These are phyloP conservation scores for Ictidomys tridecemlineatus DNA, from an alignment of 2,113 vertebrate species.

Conservation along the genomic window DNA sequence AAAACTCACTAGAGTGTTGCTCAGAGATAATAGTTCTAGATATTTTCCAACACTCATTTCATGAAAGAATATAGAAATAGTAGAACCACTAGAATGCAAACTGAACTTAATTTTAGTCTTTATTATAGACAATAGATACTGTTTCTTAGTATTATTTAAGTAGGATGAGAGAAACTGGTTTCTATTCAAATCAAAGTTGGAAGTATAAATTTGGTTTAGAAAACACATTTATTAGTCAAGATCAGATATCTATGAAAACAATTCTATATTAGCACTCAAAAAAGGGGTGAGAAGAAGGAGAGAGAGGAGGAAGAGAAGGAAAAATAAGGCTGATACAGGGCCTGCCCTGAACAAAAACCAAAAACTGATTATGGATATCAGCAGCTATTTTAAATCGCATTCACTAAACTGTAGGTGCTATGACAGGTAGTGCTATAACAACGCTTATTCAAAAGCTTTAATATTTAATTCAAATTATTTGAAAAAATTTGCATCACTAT, in stretches of 20 bases:
- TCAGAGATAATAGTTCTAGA: background rate
- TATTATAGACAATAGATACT: background rate
- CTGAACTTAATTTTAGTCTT: background rate
- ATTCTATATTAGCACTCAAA: background rate
- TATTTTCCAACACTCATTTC: background rate
- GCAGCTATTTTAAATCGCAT: background rate
- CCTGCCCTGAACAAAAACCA: background rate
- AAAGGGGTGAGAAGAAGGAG: no score
- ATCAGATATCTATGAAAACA: background rate
- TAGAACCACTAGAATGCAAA: background rate
- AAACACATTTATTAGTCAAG: background rate
- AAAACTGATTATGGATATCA: background rate
- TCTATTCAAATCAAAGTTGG: background rate
- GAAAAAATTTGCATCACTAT: background rate
- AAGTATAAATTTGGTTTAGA: conserved; percentile 1
- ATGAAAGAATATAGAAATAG: background rate
- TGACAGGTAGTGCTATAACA: background rate
- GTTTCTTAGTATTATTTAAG: conserved; percentile 1
- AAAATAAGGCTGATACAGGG: background rate
- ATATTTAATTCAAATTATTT: background rate
- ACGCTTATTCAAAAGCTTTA: background rate
- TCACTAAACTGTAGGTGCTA: background rate
- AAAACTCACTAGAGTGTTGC: background rate
- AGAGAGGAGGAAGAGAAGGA: no score
- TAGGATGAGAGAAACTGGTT: background rate